These are phyloP conservation scores for Leucophenga maculata DNA, from an alignment of 2,888 invertebrate genomes.

Conservation along the genomic window DNA sequence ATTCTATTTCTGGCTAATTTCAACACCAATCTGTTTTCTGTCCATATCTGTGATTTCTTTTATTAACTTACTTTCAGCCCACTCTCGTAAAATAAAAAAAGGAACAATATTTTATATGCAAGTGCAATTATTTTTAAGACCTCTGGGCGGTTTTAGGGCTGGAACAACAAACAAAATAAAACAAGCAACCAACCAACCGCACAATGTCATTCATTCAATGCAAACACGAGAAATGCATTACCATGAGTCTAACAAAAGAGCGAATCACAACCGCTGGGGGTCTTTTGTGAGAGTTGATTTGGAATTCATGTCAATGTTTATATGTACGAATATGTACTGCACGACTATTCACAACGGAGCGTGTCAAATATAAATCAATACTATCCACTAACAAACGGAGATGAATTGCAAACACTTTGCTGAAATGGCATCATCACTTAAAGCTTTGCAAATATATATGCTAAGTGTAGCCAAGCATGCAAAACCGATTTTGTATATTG, in stretches of 20 bases:
- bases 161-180: no score
- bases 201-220: conserved; percentile 3
- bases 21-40: no score
- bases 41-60: no score
- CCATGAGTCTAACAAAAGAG: background rate
- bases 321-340: background rate
- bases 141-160: no score
- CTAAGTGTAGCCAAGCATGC: no score
- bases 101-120: no score
- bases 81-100: no score
- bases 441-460: no score
- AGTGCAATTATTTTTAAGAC: no score
- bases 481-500: no score
- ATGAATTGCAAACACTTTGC: background rate
- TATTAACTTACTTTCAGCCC: no score
- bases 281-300: background rate
- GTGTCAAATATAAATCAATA: conserved; percentile 5
- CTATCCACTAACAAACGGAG: background rate
- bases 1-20: no score
- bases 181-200: background rate
- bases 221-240: conserved; percentile 15
- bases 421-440: background rate
- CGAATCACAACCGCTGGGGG: background rate
- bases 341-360: conserved; percentile 2
- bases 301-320: conserved; percentile 7